Evolutionary conservation across 1,140 invertebrate genomes (phyloP), one percentile per base, ranked within the genome.

Genomic region (Chrysomallon squamiferum): DNA sequence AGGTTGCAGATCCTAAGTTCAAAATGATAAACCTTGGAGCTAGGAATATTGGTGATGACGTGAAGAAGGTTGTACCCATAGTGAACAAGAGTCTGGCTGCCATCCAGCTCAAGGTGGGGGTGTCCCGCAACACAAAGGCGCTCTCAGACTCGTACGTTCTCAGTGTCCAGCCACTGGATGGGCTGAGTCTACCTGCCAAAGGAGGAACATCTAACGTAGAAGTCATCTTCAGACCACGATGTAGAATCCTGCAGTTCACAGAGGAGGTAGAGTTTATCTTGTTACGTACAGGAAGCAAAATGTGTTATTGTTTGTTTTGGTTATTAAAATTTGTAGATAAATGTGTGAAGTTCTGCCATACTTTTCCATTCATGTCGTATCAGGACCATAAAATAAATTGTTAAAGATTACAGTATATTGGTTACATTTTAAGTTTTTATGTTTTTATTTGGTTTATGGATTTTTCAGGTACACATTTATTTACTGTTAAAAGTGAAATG

Each of bases 41-140:
- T 7, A 62, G 76, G n/a, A 66, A 76, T 20, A 73, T 84, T 13
- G 77, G 75, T 29, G 78, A 83, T 35, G 68, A 70, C 22, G 73
- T 81, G 4, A 83, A 79, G 66, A 82, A 76, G 62, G 65, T 69
- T 35, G 70, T 86, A n/a, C 80, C 82, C 4, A 78, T 86, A 18
- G 72, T 83, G 18, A 86, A 86, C 71, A 79, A 79, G 57, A 85
- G 81, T 66, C 80, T 77, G 22, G 78, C 81, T n/a, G 71, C 82
- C 15, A 78, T 86, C 32, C 80, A 76, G 9, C 82, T 84, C 61
- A 75, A 76, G 15, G 65, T 86, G 59, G 74, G 74, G 4, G 66
- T 81, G 50, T 78, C 76, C 2, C 82, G 83, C 6, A 74, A 69
- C 1, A 71, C 72, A 7, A 69, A 66, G 43, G 69, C 66, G 1